A percentile compares a stretch with the other conserved stretches of the same genome.
phyloP scores from a whole-genome alignment of 1,140 invertebrate genomes.

The Antheraea mylitta region DNA sequence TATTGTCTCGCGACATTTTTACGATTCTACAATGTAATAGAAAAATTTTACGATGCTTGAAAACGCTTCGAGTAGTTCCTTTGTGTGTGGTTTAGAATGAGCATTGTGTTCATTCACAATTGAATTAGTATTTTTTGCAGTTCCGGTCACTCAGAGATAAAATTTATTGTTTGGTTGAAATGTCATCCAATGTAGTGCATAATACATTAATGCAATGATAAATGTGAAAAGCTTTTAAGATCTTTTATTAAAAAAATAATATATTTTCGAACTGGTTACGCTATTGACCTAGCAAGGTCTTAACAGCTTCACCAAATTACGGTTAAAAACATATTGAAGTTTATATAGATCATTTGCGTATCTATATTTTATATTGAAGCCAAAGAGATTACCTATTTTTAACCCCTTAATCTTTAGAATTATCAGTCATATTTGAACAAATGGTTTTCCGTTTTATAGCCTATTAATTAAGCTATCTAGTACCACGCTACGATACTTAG shows the following conservation, averaged over 20 bases:
- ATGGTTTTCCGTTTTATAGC: too few species aligned
- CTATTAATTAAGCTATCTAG: too few species aligned
- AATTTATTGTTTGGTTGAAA: constrained; percentile 19
- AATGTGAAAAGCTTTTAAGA: not conserved
- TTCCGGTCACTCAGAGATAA: constrained; percentile 65
- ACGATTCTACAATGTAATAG: constrained; percentile 55
- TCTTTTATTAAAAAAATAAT: too few species aligned
- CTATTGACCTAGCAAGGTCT: too few species aligned
- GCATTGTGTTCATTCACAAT: constrained; percentile 33
- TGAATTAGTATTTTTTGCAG: constrained; percentile 45
- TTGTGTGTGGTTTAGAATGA: constrained; percentile 50
- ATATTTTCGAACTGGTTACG: too few species aligned
- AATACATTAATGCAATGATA: not conserved
- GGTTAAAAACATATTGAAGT: too few species aligned
- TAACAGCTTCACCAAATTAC: too few species aligned
- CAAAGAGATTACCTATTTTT: too few species aligned
- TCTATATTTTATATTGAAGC: not conserved
- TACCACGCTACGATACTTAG: too few species aligned
- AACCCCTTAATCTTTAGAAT: too few species aligned
- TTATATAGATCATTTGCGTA: not conserved
- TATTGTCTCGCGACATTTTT: constrained; percentile 72
- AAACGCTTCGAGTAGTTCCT: constrained; percentile 40
- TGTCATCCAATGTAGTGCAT: not conserved
- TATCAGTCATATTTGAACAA: too few species aligned
- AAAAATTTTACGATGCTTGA: constrained; percentile 45